A percentile compares a stretch with the other conserved stretches of the same genome.
Conservation (phyloP, 2,113 vertebrate species). For the Myxocyprinus asiaticus region DNA sequence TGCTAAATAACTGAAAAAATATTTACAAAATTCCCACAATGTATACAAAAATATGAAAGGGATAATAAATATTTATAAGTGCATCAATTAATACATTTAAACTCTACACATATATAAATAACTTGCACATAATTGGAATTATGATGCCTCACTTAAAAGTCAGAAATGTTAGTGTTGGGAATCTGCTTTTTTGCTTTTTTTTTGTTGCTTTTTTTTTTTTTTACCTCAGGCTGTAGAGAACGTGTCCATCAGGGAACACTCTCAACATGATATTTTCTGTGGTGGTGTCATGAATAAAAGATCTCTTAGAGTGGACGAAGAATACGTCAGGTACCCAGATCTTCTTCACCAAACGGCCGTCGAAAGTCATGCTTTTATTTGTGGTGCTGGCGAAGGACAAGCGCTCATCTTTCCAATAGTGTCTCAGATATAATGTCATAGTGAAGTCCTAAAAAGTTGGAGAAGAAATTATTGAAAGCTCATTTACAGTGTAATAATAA, state of each 20-base stretch:
- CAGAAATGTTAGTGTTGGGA: conserved; percentile 7
- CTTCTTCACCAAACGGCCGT: conserved; percentile 91
- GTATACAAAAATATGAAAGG: too few species aligned
- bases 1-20: too few species aligned
- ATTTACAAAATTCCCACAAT: too few species aligned
- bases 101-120: too few species aligned
- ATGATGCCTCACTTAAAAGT: neutral
- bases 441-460: conserved; percentile 86
- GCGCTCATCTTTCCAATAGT: conserved; percentile 96
- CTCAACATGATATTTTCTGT: conserved; percentile 96
- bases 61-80: too few species aligned
- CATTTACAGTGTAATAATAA: neutral
- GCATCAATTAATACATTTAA: too few species aligned
- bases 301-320: conserved; percentile 96
- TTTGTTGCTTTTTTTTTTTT: neutral
- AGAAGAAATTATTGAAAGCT: neutral
- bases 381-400: conserved; percentile 87
- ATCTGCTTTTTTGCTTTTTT: neutral
- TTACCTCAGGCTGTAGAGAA: conserved; percentile 95
- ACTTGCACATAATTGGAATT: too few species aligned
- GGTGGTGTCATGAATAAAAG: conserved; percentile 93
- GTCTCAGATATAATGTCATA: conserved; percentile 93
- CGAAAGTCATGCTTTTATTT: conserved; percentile 97
- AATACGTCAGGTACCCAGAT: conserved; percentile 98
- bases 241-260: conserved; percentile 91